phyloP scores from a whole-genome alignment of 2,797 vertebrate species.

The Pipistrellus kuhlii region DNA sequence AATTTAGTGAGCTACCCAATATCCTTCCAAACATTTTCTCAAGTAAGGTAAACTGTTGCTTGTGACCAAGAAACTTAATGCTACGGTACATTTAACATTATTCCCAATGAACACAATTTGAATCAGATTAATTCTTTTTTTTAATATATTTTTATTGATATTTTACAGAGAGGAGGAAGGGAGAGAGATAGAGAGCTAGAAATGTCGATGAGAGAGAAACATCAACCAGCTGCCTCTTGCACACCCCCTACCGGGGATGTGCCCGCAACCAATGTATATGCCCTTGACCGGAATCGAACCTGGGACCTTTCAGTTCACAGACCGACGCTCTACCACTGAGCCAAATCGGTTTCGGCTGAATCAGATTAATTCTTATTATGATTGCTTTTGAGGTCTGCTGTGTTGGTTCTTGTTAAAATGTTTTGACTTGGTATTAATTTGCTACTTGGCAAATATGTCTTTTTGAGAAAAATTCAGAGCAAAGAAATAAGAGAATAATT shows the following conservation, averaged over 20 bases:
- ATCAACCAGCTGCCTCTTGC: too few relatives aligned
- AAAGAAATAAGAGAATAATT: neutral
- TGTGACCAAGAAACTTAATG: neutral
- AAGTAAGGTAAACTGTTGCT: neutral
- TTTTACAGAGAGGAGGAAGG: too few relatives aligned
- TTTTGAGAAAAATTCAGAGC: constrained; percentile 14
- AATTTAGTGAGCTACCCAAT: neutral
- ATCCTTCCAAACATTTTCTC: neutral
- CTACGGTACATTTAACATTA: neutral
- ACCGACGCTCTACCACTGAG: too few relatives aligned
- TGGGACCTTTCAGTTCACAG: too few relatives aligned
- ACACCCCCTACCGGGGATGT: too few relatives aligned
- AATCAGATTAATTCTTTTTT: constrained; percentile 44
- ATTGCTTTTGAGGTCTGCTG: neutral
- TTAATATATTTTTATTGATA: too few relatives aligned
- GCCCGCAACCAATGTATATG: too few relatives aligned
- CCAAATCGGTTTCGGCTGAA: too few relatives aligned
- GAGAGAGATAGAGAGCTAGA: too few relatives aligned
- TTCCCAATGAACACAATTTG: neutral
- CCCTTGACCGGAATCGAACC: too few relatives aligned
- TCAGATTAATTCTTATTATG: constrained; percentile 17
- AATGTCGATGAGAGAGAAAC: too few relatives aligned
- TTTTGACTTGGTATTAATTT: neutral
- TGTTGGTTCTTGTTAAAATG: neutral
- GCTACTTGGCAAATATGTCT: neutral